Conservation (phyloP, 2,797 vertebrate species). For the Philypnodon macrostomus region DNA sequence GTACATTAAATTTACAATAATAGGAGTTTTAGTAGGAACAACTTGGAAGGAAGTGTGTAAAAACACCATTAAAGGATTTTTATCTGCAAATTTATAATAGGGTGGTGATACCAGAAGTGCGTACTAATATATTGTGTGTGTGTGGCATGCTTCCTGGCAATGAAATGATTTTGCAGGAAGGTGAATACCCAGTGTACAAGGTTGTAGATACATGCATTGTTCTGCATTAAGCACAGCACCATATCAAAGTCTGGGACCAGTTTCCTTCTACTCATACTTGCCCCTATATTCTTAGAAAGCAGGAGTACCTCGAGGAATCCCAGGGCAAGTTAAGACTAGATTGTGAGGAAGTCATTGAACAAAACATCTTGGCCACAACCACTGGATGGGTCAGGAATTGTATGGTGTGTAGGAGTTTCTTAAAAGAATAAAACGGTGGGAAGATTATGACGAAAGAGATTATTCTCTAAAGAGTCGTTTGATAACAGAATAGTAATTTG, state of each 20-base stretch:
- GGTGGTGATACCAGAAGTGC: background rate
- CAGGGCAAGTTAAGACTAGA: background rate
- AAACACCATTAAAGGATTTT: conserved; percentile 8
- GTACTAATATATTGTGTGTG: too few relatives aligned
- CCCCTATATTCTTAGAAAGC: background rate
- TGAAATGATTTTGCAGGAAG: background rate
- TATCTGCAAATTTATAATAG: background rate
- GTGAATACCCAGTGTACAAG: background rate
- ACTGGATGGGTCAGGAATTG: too few relatives aligned
- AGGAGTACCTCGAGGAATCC: background rate
- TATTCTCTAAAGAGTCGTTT: too few relatives aligned
- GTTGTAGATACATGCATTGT: conserved; percentile 1
- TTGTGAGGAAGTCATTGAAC: background rate
- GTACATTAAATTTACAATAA: background rate
- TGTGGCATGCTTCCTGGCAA: conserved; percentile 12
- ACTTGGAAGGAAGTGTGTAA: conserved; percentile 1
- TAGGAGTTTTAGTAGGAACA: conserved; percentile 1
- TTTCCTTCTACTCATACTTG: background rate
- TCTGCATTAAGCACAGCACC: background rate
- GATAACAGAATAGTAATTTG: too few relatives aligned
- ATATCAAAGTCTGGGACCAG: background rate
- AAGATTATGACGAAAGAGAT: background rate
- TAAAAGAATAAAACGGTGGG: background rate
- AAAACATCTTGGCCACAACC: background rate
- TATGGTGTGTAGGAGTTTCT: background rate